Base-by-base conservation (phyloP, 2,113 vertebrate species). In the Pelvicachromis taeniatus region DNA sequence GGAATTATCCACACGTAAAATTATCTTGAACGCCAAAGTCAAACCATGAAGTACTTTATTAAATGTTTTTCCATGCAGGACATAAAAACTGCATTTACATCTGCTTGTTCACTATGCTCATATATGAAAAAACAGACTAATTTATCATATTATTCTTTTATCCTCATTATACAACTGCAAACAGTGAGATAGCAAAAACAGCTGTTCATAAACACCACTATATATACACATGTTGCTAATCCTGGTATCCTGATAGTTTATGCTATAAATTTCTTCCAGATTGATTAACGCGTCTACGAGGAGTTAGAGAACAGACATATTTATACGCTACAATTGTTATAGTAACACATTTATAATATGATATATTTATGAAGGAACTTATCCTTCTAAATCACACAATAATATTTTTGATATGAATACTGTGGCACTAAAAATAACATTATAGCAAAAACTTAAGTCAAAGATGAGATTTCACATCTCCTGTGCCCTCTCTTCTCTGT, bases 391-490 rank as follows among this genome's bases (percentile, higher is more conserved):
- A 45, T 9, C 13, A 45, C 10, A 19, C 21, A 23, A 23, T 53
- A 81, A 21, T 6, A 7, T 9, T 82, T 4, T 40, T 21, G 26
- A 4, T 10, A 59, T 29, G 2, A 65, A 45, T 29, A 63, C 7
- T 52, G 29, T 45, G 21, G 16, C 26, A 31, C 23, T 31, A 75
- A 13, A 75, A 65, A 52, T 19, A 33, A 16, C 3, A 77, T 61
- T 53, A 55, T 38, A 65, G 54, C 75, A 88, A 78, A 63, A 86
- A 68, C 79, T 70, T 52, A 29, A 84, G 83, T 70, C 85, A 88
- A 83, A 92, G 79, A 87, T 84, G 29, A 78, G 78, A 91, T 89
- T 88, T 87, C 40, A 83, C 84, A 85, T 89, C 80, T 83, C 40
- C 42, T 26, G 68, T 81, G 65, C 77, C 78, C 56, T 88, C 31